These are phyloP conservation scores for Podarcis lilfordi DNA, from an alignment of 2,797 vertebrate species.

Conservation along the genomic window DNA sequence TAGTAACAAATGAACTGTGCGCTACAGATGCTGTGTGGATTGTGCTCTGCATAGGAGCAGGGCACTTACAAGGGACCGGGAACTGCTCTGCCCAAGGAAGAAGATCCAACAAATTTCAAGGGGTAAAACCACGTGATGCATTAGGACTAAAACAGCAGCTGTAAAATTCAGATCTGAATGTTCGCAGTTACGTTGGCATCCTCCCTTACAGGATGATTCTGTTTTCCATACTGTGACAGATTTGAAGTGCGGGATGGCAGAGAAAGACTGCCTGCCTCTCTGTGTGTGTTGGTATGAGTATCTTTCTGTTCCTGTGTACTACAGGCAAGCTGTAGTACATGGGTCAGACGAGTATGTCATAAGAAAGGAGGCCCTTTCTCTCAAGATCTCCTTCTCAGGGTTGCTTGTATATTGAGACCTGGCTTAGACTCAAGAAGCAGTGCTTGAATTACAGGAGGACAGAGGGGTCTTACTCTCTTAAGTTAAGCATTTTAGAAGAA, in stretches of 20 bases:
- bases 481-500: neutral
- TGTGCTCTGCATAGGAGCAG: neutral
- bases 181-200: neutral
- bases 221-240: neutral
- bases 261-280: neutral
- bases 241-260: constrained; percentile 7
- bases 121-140: neutral
- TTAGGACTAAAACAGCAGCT: neutral
- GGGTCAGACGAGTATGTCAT: neutral
- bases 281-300: neutral
- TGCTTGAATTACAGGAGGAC: neutral
- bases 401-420: neutral
- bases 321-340: neutral
- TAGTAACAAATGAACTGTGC: neutral
- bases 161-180: neutral
- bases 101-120: neutral
- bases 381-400: neutral
- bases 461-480: neutral
- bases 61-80: neutral
- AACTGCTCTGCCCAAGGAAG: neutral
- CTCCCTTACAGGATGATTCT: neutral
- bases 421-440: neutral
- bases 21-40: neutral
- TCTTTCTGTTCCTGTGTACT: neutral
- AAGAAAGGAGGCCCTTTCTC: neutral